Conservation (phyloP, 2,113 vertebrate genomes). For the Pituophis catenifer region DNA sequence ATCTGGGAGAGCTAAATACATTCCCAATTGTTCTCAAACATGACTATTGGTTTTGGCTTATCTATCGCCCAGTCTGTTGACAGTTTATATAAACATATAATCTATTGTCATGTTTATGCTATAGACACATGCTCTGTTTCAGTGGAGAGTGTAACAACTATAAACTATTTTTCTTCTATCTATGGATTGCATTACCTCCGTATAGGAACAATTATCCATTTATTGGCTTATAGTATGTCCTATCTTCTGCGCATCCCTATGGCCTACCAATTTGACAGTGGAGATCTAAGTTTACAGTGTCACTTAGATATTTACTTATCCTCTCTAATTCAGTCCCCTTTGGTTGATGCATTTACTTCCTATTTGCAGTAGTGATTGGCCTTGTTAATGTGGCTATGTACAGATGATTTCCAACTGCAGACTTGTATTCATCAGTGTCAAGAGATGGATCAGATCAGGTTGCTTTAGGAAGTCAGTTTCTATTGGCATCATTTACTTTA, state of each 20-base stretch:
- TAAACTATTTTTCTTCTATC: not conserved
- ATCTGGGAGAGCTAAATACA: not conserved
- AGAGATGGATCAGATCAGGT: not conserved
- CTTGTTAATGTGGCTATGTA: not conserved
- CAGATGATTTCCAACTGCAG: not conserved
- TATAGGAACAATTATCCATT: not conserved
- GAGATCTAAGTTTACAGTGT: not conserved
- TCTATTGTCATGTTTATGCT: not conserved
- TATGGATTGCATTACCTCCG: not conserved
- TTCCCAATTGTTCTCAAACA: not conserved
- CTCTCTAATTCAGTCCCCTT: not conserved
- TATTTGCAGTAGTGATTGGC: not conserved
- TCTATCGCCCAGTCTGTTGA: not conserved
- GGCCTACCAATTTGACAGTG: not conserved
- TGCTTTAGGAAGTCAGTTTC: not conserved
- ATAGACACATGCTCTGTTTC: not conserved
- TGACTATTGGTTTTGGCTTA: not conserved
- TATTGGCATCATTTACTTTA: not conserved
- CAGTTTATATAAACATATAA: not conserved
- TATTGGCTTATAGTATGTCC: not conserved
- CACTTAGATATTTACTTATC: not conserved
- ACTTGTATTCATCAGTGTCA: not conserved
- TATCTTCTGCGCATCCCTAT: not conserved
- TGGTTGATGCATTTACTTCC: not conserved
- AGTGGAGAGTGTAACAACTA: not conserved